These are phyloP conservation scores for Polydrusus pterygomalis DNA, from an alignment of 2,888 invertebrate species.

Conservation along the genomic window DNA sequence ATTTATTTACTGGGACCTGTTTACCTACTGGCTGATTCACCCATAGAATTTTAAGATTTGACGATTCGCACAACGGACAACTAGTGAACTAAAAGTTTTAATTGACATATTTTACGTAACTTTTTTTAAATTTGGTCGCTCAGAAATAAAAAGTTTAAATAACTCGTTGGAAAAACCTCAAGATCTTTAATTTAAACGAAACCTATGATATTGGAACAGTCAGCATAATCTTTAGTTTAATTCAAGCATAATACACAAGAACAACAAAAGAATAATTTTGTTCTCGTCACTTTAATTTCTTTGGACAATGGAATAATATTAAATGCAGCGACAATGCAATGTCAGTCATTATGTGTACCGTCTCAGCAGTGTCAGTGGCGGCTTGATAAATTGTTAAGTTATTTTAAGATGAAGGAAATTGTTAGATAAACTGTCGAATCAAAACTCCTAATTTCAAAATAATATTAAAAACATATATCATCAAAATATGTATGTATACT, in stretches of 20 bases:
- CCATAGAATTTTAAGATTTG: no score
- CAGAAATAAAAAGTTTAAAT: background rate
- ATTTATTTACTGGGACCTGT: no score
- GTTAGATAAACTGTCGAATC: no score
- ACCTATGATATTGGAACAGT: background rate
- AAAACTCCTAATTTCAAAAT: no score
- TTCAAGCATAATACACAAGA: constrained; percentile 13
- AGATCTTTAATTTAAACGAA: no score
- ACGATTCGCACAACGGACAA: no score
- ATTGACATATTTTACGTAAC: background rate
- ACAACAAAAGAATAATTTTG: constrained; percentile 27
- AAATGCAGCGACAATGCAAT: constrained; percentile 54
- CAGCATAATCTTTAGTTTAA: constrained; percentile 10
- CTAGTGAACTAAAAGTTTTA: background rate
- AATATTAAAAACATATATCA: no score
- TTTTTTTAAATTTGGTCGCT: no score
- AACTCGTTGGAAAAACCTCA: background rate
- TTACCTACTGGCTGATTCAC: no score
- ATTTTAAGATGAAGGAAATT: no score
- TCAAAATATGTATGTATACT: no score
- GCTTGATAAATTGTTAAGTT: no score
- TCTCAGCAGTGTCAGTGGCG: constrained; percentile 22
- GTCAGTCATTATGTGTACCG: constrained; percentile 54
- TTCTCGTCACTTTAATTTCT: constrained; percentile 21
- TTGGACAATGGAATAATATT: constrained; percentile 52